Evolutionary conservation across 2,113 vertebrate genomes (phyloP), one percentile per base, ranked within the genome.

Genomic region (Podarcis muralis): DNA sequence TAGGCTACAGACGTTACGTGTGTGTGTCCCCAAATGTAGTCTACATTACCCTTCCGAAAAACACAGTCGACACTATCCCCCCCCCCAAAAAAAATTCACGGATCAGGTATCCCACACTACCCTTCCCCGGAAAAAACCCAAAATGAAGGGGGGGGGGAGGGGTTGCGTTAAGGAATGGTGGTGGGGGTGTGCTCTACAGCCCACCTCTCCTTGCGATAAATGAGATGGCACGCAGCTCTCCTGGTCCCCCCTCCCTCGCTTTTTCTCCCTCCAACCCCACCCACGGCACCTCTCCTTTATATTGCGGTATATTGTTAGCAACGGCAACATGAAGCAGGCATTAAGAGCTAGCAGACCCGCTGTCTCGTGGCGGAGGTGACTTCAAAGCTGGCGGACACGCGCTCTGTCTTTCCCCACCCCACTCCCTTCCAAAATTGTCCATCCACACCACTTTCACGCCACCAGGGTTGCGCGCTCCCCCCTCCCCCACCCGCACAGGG

Each of bases 241-340:
- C 25, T 32, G 65, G n/a, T 65, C 65, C 27, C 27, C 57, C 48
- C 37, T 37, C 16, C 23, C 11, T 65, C 59, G 8, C 35, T n/a
- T 37, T 37, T 62, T 18, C 71, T 15, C 22, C 32, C 71, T 1
- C 23, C 68, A 6, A 11, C 71, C 3, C 71, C 71, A 6, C 71
- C 71, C 2, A n/a, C 71, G 32, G n/a, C 84, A 79, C 25, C 92
- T 69, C 79, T 68, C 83, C 66, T 84, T 90, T 92, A 90, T 90
- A 48, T 48, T 90, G 94, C 81, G 80, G 91, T 84, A 83, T 91
- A 80, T 90, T 83, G 87, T 95, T 68, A 92, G 93, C 93, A 95
- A 93, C 91, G 93, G 91, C 94, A 62, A 87, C 69, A 93, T 92
- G 87, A 2, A 93, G 92, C 89, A 92, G 93, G 90, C 92, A 92